Evolutionary conservation across 2,797 vertebrate species (phyloP).

Genomic region (Limosa lapponica): DNA sequence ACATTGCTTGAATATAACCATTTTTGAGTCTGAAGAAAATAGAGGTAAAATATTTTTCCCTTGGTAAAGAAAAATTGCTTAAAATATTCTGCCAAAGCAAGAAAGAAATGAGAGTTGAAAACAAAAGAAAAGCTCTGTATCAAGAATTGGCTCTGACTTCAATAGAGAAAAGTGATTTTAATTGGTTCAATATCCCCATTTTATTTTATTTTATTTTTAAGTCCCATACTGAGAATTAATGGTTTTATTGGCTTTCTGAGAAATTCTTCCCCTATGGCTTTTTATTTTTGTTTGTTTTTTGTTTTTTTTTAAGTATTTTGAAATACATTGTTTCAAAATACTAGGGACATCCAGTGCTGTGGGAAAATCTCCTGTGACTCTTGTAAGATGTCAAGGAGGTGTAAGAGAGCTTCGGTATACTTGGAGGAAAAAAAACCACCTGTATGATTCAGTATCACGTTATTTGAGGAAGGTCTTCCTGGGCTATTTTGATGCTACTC

Average conservation of each 20-base stretch:
- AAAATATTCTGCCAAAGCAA: constrained; percentile 9
- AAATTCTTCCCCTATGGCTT: neutral
- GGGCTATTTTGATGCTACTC: neutral
- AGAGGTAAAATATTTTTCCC: constrained; percentile 1
- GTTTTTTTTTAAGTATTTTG: neutral
- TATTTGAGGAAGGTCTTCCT: neutral
- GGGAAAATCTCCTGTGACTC: neutral
- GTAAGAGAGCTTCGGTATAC: neutral
- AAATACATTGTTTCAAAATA: constrained; percentile 8
- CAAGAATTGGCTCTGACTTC: neutral
- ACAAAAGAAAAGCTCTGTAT: neutral
- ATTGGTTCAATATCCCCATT: neutral
- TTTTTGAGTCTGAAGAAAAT: neutral
- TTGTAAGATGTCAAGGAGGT: neutral
- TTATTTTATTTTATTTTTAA: no score
- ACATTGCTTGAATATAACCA: neutral
- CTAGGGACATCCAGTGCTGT: neutral
- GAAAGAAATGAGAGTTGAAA: constrained; percentile 21
- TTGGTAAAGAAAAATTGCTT: neutral
- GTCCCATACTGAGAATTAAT: neutral
- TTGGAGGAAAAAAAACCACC: rapidly evolving
- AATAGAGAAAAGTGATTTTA: constrained; percentile 14
- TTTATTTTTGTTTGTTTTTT: no score
- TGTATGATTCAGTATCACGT: neutral
- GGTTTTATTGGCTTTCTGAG: neutral